Conservation (phyloP, 2,888 invertebrate genomes). For the Parelbella ahira region DNA sequence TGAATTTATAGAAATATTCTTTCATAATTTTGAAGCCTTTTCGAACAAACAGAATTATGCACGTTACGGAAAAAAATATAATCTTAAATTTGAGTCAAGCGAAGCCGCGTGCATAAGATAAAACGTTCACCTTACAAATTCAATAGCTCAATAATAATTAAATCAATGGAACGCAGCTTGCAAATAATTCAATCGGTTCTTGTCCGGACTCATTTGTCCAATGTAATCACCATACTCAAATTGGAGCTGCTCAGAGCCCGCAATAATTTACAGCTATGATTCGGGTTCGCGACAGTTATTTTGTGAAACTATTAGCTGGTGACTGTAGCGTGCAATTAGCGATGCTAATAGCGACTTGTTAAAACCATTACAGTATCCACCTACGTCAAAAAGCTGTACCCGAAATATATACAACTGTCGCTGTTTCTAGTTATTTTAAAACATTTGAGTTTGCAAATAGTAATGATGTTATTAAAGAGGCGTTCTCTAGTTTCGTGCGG, state of each 20-base stretch:
- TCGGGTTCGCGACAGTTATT: constrained; percentile 22
- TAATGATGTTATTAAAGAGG: too few relatives aligned
- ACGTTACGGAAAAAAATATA: too few relatives aligned
- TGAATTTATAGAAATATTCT: too few relatives aligned
- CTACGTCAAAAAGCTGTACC: constrained; percentile 14
- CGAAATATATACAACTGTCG: background rate
- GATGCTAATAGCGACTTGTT: constrained; percentile 19
- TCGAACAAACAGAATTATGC: too few relatives aligned
- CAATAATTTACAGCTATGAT: constrained; percentile 16
- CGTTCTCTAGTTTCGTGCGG: too few relatives aligned
- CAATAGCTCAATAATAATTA: constrained; percentile 8
- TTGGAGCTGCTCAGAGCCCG: constrained; percentile 1
- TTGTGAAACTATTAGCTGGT: constrained; percentile 20
- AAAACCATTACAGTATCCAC: constrained; percentile 11
- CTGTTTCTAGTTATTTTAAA: too few relatives aligned
- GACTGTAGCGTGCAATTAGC: constrained; percentile 12
- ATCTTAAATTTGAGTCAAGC: too few relatives aligned
- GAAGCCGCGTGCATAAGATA: too few relatives aligned
- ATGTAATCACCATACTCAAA: constrained; percentile 11
- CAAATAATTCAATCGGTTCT: constrained; percentile 7
- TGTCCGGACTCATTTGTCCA: constrained; percentile 14
- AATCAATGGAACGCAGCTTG: constrained; percentile 3
- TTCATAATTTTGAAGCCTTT: too few relatives aligned
- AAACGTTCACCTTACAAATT: too few relatives aligned
- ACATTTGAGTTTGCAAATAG: too few relatives aligned